Evolutionary conservation across 2,888 invertebrate species (phyloP).

Genomic region (Acanthoscelides obtectus): DNA sequence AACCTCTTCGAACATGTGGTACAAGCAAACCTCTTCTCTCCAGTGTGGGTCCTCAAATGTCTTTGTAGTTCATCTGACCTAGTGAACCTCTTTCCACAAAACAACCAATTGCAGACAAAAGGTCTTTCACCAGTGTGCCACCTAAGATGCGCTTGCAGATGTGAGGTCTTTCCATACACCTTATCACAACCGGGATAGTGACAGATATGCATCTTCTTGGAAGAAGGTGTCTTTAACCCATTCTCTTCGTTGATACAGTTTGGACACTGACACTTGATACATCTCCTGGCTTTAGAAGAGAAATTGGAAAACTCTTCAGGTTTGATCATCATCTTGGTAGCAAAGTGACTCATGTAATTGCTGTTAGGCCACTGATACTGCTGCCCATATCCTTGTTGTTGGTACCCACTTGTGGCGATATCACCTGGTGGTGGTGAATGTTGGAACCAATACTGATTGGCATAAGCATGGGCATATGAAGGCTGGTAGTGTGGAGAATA

Average conservation of each 20-base stretch:
- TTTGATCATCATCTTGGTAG: conserved; percentile 45
- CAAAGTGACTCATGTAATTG: conserved; percentile 42
- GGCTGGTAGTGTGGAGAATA: conserved; percentile 44
- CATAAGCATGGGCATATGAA: conserved; percentile 32
- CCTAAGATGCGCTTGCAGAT: conserved; percentile 58
- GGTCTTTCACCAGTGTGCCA: conserved; percentile 94
- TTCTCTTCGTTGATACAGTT: conserved; percentile 77
- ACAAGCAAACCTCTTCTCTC: conserved; percentile 85
- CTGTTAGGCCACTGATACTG: conserved; percentile 45
- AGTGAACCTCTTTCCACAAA: conserved; percentile 88
- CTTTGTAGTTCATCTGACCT: conserved; percentile 88
- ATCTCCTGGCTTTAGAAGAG: conserved; percentile 58
- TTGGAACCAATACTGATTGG: conserved; percentile 46
- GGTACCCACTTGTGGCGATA: conserved; percentile 42
- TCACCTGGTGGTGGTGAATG: conserved; percentile 44
- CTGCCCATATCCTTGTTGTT: conserved; percentile 49
- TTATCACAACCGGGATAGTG: conserved; percentile 83
- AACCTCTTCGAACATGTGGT: conserved; percentile 84
- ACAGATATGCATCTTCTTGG: conserved; percentile 79
- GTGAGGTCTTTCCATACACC: conserved; percentile 91
- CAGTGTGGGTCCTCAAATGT: conserved; percentile 84
- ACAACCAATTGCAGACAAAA: conserved; percentile 83
- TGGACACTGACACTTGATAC: conserved; percentile 75
- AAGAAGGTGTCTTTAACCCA: conserved; percentile 73
- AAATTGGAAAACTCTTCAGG: conserved; percentile 41